Evolutionary conservation across 2,113 vertebrate species (phyloP).

Genomic region (Gadus macrocephalus): DNA sequence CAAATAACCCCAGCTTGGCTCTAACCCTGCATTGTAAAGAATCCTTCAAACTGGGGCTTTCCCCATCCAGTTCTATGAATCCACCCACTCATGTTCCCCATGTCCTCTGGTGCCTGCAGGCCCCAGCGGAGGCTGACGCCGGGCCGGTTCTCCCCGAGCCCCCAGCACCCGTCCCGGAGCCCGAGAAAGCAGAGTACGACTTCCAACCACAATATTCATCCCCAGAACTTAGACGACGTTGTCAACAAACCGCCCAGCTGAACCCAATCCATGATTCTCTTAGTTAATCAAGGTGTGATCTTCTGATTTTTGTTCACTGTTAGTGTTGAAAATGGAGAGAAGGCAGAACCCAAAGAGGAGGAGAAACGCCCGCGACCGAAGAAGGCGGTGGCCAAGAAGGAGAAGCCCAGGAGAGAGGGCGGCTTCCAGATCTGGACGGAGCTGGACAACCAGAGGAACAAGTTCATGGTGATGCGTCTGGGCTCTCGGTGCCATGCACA

Average conservation of each 20-base stretch:
- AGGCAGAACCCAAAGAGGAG: constrained; percentile 56
- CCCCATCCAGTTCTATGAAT: not conserved
- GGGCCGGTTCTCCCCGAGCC: constrained; percentile 61
- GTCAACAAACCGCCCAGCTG: no score
- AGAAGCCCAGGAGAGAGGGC: constrained; percentile 49
- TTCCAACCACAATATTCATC: not conserved
- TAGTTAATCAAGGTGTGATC: not conserved
- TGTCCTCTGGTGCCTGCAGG: constrained; percentile 33
- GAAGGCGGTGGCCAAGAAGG: constrained; percentile 65
- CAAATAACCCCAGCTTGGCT: no score
- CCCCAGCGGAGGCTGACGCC: constrained; percentile 58
- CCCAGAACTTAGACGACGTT: no score
- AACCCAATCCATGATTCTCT: no score
- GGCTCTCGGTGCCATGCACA: not conserved
- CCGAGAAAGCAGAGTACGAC: constrained; percentile 87
- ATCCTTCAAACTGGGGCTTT: not conserved
- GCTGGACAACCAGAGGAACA: constrained; percentile 85
- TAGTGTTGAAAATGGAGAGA: constrained; percentile 84
- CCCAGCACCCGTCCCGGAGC: constrained; percentile 68
- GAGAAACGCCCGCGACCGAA: constrained; percentile 27
- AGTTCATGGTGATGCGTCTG: constrained; percentile 79
- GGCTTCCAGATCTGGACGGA: constrained; percentile 88
- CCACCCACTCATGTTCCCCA: not conserved
- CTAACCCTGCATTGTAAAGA: not conserved
- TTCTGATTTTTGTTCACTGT: not conserved